Evolutionary conservation across 2,113 vertebrate genomes (phyloP).

Genomic region (Ptychochromis oligacanthus): DNA sequence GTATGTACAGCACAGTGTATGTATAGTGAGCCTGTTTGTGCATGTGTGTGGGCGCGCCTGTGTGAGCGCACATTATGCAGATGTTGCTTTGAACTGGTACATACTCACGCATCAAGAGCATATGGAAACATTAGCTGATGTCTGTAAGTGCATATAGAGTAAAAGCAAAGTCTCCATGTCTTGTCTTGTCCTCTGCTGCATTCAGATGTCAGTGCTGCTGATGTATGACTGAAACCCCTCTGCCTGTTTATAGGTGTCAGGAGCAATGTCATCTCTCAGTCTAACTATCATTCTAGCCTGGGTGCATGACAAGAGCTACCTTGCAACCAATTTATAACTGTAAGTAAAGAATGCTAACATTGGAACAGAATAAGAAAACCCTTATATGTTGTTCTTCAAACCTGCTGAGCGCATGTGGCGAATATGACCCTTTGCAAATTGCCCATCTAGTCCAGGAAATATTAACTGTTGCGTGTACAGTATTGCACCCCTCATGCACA

Average conservation of each 20-base stretch:
- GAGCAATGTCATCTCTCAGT: background rate
- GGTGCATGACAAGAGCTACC: background rate
- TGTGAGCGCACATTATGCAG: background rate
- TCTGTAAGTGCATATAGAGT: conserved; percentile 12
- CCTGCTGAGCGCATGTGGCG: background rate
- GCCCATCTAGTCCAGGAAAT: background rate
- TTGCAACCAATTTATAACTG: background rate
- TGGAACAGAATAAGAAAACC: background rate
- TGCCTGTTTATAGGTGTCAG: background rate
- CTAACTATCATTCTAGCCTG: background rate
- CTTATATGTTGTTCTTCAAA: background rate
- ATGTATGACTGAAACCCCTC: conserved; percentile 21
- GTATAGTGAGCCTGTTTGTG: background rate
- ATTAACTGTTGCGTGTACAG: background rate
- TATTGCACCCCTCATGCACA: background rate
- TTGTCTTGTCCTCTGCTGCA: conserved; percentile 58
- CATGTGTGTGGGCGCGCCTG: background rate
- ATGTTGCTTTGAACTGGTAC: conserved; percentile 2
- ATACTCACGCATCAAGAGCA: background rate
- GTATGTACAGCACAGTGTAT: background rate
- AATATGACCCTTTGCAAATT: background rate
- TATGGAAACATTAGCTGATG: background rate
- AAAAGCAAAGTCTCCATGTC: conserved; percentile 40
- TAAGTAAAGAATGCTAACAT: background rate
- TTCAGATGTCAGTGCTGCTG: conserved; percentile 43